A percentile compares a stretch with the other conserved stretches of the same genome.
These are phyloP conservation scores for Rhinolophus sinicus DNA, from an alignment of 2,113 vertebrate genomes.

Conservation along the genomic window DNA sequence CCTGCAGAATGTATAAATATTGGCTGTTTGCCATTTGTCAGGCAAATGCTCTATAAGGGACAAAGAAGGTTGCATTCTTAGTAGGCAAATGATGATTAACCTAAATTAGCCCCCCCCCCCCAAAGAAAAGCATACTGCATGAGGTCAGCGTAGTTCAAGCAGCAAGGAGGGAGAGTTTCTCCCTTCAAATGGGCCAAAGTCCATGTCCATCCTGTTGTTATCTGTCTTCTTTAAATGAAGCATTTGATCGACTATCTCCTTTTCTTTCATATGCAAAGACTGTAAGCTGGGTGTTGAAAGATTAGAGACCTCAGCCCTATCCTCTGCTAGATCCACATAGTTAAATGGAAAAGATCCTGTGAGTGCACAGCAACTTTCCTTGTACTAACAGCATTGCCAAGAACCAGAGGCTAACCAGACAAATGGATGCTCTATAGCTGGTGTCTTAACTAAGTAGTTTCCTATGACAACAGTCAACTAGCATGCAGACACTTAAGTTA, in stretches of 20 bases:
- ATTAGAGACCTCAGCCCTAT: not conserved
- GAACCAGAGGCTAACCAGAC: not conserved
- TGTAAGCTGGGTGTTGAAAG: not conserved
- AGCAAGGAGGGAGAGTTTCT: not conserved
- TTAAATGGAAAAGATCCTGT: not conserved
- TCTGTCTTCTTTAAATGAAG: not conserved
- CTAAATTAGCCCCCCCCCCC: not conserved
- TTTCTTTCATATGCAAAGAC: not conserved
- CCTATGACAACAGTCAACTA: not conserved
- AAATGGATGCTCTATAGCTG: not conserved
- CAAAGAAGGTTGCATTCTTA: conserved; percentile 21
- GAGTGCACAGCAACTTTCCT: not conserved
- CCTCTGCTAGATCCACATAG: not conserved
- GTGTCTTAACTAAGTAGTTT: not conserved
- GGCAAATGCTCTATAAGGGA: not conserved
- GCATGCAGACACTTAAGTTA: not conserved
- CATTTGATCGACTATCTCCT: not conserved
- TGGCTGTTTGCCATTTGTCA: conserved; percentile 43
- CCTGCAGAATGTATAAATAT: conserved; percentile 22
- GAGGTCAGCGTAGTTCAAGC: not conserved
- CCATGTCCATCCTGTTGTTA: not conserved
- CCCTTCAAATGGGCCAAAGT: not conserved
- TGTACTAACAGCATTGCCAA: not conserved
- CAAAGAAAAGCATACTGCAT: not conserved
- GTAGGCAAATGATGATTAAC: not conserved